Base-by-base conservation (phyloP, 2,113 vertebrate species). In the Chionis minor region DNA sequence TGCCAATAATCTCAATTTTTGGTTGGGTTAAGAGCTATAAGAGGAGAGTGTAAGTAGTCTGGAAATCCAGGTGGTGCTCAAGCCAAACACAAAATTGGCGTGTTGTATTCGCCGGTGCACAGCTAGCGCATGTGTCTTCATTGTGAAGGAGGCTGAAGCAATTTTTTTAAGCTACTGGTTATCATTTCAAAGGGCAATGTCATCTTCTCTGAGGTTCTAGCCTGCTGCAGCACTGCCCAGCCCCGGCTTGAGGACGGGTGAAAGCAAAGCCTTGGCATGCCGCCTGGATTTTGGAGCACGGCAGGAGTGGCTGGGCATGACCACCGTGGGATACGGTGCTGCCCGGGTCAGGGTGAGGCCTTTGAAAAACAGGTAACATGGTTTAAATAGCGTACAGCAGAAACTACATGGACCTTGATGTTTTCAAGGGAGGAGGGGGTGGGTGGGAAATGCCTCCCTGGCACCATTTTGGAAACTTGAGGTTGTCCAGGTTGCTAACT, bases 61-160 rank as follows among this genome's bases (percentile, higher is more conserved):
- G 69, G 40, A 69, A 52, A 63, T n/a, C 61, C 28, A 80, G 67
- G 10, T 30, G 45, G n/a, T 20, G 23, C 42, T 61, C n/a, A 49
- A 66, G 21, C 24, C 3, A 4, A 74, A 33, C 17, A 30, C 33
- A 35, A 45, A 35, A 62, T 26, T 0, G 0, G 5, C 0, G 2
- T 12, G 20, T 65, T 3, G 3, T 17, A 15, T 45, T n/a, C 0
- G 4, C 4, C 2, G 2, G 40, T 56, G 26, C 33, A 62, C 1
- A 2, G 28, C 6, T 14, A 44, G 32, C 0, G 3, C 28, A 21
- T 52, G 54, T 38, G 18, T 59, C 38, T 38, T 61, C 12, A 1
- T 9, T 49, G 33, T 13, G 28, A 80, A 54, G 35, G 70, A 62
- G 10, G 28, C 44, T 38, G 44, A 19, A 51, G 38, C 32, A 47